Evolutionary conservation across 2,797 vertebrate genomes (phyloP).

Genomic region (Eremophila alpestris): DNA sequence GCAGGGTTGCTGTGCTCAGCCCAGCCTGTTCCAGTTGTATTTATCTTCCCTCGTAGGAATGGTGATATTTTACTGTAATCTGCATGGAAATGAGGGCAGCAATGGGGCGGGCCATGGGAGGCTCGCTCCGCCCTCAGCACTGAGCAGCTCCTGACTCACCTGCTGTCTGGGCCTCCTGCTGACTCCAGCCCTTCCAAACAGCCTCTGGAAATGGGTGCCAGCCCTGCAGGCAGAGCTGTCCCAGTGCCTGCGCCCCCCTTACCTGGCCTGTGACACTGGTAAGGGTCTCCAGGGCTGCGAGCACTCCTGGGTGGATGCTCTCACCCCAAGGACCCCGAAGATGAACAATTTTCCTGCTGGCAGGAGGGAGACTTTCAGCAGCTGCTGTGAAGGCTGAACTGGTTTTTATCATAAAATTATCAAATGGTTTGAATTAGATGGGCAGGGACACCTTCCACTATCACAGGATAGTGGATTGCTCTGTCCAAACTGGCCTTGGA

Average conservation of each 20-base stretch:
- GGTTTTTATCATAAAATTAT: not conserved
- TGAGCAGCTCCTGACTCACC: conserved; percentile 60
- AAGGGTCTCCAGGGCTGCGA: not conserved
- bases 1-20: not conserved
- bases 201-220: not conserved
- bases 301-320: not conserved
- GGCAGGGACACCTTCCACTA: not conserved
- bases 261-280: rapidly evolving
- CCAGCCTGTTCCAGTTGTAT: not conserved
- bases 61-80: conserved; percentile 3
- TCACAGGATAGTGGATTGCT: no score
- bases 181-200: conserved; percentile 16
- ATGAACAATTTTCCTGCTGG: not conserved
- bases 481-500: rapidly evolving
- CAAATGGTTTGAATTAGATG: not conserved
- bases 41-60: not conserved
- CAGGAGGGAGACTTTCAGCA: not conserved
- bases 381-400: not conserved
- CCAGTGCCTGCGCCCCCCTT: not conserved
- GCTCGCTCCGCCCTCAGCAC: not conserved
- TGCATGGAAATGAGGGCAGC: conserved; percentile 34
- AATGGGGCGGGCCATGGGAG: not conserved
- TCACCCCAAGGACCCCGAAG: rapidly evolving
- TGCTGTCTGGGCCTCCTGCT: not conserved
- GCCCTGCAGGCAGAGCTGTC: not conserved